Evolutionary conservation across 1,140 invertebrate genomes (phyloP).

Genomic region (Drosophila baimaii): DNA sequence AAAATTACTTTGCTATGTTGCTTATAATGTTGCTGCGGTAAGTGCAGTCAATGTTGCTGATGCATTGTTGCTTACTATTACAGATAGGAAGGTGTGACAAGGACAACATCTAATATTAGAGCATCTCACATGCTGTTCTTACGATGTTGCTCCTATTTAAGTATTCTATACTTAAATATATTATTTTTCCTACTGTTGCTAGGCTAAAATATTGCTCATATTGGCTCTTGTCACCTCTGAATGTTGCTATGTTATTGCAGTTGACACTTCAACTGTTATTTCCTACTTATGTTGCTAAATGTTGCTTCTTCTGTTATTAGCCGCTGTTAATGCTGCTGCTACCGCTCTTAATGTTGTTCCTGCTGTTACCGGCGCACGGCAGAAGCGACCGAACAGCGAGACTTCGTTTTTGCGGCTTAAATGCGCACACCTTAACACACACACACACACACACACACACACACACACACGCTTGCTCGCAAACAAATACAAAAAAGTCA

Average conservation of each 20-base stretch:
- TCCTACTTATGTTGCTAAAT: background rate
- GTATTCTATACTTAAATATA: background rate
- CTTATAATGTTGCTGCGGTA: background rate
- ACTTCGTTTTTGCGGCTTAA: constrained; percentile 81
- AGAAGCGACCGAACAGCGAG: constrained; percentile 49
- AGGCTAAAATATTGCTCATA: background rate
- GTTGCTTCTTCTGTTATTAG: background rate
- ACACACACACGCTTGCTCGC: too few species aligned
- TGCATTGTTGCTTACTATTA: background rate
- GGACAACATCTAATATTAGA: background rate
- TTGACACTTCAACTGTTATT: background rate
- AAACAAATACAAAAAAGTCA: constrained; percentile 23
- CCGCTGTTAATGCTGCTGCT: background rate
- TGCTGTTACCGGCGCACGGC: constrained; percentile 51
- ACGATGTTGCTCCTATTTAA: background rate
- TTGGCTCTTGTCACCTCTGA: too few species aligned
- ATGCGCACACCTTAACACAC: constrained; percentile 48
- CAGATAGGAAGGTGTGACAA: background rate
- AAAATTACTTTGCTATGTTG: background rate
- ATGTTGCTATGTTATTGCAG: background rate
- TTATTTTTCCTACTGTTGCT: background rate
- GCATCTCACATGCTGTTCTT: too few species aligned
- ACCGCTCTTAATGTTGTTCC: constrained; percentile 4
- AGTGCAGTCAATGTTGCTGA: background rate
- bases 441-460: constrained; percentile 9